A percentile compares a stretch with the other conserved stretches of the same genome.
Evolutionary conservation across 2,797 vertebrate species (phyloP).

Genomic region (Channallabes apus): DNA sequence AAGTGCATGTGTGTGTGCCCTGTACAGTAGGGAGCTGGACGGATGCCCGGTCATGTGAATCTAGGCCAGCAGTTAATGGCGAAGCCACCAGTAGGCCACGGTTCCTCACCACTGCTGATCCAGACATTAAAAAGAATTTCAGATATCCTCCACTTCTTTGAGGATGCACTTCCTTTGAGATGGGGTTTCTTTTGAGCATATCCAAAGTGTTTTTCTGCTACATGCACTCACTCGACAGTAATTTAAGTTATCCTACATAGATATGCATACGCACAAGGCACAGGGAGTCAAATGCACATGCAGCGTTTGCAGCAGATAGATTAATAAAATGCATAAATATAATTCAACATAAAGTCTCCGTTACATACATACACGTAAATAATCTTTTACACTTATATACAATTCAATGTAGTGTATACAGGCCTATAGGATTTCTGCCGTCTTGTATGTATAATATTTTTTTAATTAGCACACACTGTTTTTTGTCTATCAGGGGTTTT

Average conservation of each 20-base stretch:
- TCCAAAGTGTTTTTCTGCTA: slow-evolving; percentile 62
- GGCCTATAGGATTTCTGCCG: background rate
- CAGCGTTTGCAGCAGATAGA: background rate
- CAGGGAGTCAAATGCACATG: background rate
- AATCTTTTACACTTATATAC: background rate
- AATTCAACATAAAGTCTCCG: too few species aligned
- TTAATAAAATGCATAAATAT: background rate
- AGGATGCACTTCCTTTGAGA: slow-evolving; percentile 66
- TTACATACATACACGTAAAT: background rate
- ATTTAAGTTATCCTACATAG: slow-evolving; percentile 57
- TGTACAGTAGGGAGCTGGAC: slow-evolving; percentile 27
- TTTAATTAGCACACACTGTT: slow-evolving; percentile 30
- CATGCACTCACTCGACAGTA: slow-evolving; percentile 56
- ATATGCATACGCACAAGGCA: slow-evolving; percentile 23
- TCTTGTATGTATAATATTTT: slow-evolving; percentile 9
- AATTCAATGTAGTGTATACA: background rate
- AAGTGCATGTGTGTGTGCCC: background rate
- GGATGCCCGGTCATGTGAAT: slow-evolving; percentile 51
- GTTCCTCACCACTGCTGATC: slow-evolving; percentile 54
- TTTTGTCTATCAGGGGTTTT: slow-evolving; percentile 16
- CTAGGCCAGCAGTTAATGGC: slow-evolving; percentile 62
- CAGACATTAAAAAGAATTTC: slow-evolving; percentile 69
- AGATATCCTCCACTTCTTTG: slow-evolving; percentile 63
- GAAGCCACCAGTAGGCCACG: slow-evolving; percentile 55
- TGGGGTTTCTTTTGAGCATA: slow-evolving; percentile 64